Percentiles rank a stretch among this genome's conserved stretches.
These are phyloP conservation scores for Typhlichthys eigenmanni DNA, from an alignment of 2,797 vertebrate species.

Conservation along the genomic window DNA sequence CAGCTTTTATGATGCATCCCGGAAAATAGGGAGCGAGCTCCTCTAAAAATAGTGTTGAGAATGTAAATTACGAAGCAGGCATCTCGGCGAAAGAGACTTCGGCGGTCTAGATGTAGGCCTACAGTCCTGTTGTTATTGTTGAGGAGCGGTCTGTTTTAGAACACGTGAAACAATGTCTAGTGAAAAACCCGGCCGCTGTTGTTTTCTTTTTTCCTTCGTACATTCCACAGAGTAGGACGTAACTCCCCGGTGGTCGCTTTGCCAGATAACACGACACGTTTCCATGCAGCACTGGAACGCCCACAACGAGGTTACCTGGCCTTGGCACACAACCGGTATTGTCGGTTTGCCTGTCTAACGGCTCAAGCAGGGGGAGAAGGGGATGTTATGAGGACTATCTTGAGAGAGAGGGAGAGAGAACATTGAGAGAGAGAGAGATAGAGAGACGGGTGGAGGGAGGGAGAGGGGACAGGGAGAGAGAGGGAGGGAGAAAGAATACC, in stretches of 20 bases:
- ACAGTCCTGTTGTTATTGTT: constrained; percentile 29
- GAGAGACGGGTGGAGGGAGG: not conserved
- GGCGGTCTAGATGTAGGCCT: constrained; percentile 25
- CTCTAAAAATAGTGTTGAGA: constrained; percentile 56
- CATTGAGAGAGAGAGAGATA: constrained; percentile 1
- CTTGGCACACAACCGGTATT: constrained; percentile 45
- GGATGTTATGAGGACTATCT: constrained; percentile 55
- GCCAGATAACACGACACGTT: constrained; percentile 39
- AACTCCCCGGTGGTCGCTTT: constrained; percentile 9
- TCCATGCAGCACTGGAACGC: constrained; percentile 26
- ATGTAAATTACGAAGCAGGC: constrained; percentile 34
- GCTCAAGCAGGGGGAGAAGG: constrained; percentile 22
- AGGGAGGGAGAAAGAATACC: too few species aligned
- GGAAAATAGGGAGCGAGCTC: constrained; percentile 48
- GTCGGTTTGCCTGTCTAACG: constrained; percentile 21
- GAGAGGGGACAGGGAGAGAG: not conserved
- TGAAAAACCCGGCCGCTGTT: constrained; percentile 27
- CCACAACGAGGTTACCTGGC: constrained; percentile 57
- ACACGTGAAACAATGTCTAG: constrained; percentile 25
- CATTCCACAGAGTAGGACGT: constrained; percentile 44
- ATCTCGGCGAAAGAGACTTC: not conserved
- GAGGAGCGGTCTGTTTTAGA: constrained; percentile 8
- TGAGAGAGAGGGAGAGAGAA: constrained; percentile 26
- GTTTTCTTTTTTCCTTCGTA: constrained; percentile 10
- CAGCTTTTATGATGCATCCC: constrained; percentile 38